Evolutionary conservation across 2,797 vertebrate genomes (phyloP).

Genomic region (Gallirallus australis): DNA sequence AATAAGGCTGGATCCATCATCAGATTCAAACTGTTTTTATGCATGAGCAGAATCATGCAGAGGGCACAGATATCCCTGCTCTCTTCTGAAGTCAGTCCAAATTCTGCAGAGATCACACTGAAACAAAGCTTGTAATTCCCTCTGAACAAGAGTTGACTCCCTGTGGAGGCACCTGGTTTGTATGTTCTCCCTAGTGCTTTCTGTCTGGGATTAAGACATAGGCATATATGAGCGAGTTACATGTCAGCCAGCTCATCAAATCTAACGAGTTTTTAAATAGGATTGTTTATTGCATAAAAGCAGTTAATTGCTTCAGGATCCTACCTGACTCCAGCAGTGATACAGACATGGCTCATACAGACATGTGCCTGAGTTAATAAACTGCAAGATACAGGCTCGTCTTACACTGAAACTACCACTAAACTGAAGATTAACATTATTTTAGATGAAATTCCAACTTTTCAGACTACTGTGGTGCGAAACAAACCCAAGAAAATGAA

Average conservation of each 20-base stretch:
- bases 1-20: background rate
- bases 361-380: background rate
- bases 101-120: background rate
- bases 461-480: background rate
- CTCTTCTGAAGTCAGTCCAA: background rate
- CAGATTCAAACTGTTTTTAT: background rate
- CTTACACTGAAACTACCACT: background rate
- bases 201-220: background rate
- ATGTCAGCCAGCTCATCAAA: background rate
- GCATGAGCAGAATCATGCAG: background rate
- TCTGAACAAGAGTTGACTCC: background rate
- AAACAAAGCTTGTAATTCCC: background rate
- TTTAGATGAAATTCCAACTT: background rate
- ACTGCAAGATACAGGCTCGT: background rate
- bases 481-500: background rate
- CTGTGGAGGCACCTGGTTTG: background rate
- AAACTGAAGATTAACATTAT: background rate
- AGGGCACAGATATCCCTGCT: background rate
- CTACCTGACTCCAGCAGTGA: background rate
- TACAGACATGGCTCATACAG: background rate
- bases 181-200: background rate
- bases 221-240: background rate
- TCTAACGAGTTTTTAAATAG: background rate
- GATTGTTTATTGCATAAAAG: background rate
- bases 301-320: background rate